Percentiles rank a stretch among this genome's conserved stretches.
Conservation (phyloP, 2,113 vertebrate species). For the Ammodytes marinus region DNA sequence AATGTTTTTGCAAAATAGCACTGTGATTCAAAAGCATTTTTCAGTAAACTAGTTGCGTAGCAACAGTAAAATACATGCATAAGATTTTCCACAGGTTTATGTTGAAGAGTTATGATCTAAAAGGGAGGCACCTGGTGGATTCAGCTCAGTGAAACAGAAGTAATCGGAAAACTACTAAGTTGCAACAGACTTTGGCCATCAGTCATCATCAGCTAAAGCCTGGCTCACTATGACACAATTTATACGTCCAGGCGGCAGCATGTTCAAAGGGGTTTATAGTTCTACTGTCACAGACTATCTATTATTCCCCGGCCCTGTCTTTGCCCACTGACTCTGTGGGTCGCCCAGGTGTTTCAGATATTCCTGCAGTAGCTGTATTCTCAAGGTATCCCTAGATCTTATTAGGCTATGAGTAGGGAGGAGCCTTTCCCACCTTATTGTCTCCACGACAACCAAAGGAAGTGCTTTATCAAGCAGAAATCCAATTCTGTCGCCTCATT, state of each 20-base stretch:
- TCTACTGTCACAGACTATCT: slow-evolving; percentile 46
- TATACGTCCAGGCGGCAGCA: slow-evolving; percentile 18
- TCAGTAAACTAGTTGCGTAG: slow-evolving; percentile 51
- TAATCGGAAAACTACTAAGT: slow-evolving; percentile 40
- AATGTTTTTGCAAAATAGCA: slow-evolving; percentile 32
- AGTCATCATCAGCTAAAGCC: slow-evolving; percentile 57
- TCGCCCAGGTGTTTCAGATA: slow-evolving; percentile 46
- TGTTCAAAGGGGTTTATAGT: slow-evolving; percentile 41
- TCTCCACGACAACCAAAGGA: slow-evolving; percentile 73
- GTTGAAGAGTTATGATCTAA: slow-evolving; percentile 8
- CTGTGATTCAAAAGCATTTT: slow-evolving; percentile 24
- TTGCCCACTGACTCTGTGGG: slow-evolving; percentile 14
- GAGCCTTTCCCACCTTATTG: slow-evolving; percentile 46
- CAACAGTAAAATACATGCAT: slow-evolving; percentile 39
- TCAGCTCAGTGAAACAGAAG: slow-evolving; percentile 37
- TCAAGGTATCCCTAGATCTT: slow-evolving; percentile 49
- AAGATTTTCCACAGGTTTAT: slow-evolving; percentile 25
- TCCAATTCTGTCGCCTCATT: slow-evolving; percentile 81
- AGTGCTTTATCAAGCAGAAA: slow-evolving; percentile 82
- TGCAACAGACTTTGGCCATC: slow-evolving; percentile 36
- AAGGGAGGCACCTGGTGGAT: slow-evolving; percentile 26
- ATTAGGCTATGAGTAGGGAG: slow-evolving; percentile 44
- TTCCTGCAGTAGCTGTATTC: slow-evolving; percentile 31
- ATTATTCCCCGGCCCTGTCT: slow-evolving; percentile 36
- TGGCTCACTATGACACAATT: slow-evolving; percentile 31